These are phyloP conservation scores for Stercorarius parasiticus DNA, from an alignment of 2,113 vertebrate species.

Conservation along the genomic window DNA sequence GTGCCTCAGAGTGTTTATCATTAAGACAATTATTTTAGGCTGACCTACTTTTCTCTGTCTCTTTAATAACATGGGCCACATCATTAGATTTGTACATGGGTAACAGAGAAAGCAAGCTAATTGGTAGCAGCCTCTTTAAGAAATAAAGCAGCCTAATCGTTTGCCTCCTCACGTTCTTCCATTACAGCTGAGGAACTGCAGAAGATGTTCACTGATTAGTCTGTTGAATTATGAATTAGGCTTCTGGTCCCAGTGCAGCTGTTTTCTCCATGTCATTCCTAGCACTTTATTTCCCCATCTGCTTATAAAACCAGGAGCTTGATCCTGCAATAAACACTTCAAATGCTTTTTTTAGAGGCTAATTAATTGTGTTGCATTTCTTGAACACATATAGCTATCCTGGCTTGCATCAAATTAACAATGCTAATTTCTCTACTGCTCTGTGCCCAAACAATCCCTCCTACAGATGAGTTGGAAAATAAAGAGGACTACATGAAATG, in stretches of 20 bases:
- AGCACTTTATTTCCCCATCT: slow-evolving; percentile 81
- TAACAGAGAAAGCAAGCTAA: slow-evolving; percentile 39
- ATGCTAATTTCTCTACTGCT: slow-evolving; percentile 45
- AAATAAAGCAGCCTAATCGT: slow-evolving; percentile 62
- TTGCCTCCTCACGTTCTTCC: slow-evolving; percentile 77
- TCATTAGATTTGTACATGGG: slow-evolving; percentile 41
- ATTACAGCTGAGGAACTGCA: slow-evolving; percentile 62
- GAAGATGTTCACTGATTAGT: slow-evolving; percentile 83
- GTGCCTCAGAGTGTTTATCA: slow-evolving; percentile 33
- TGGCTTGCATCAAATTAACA: slow-evolving; percentile 70
- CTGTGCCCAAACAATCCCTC: background rate
- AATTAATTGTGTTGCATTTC: slow-evolving; percentile 83
- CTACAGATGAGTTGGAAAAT: background rate
- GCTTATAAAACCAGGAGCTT: slow-evolving; percentile 79
- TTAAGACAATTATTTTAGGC: slow-evolving; percentile 54
- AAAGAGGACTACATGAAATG: background rate
- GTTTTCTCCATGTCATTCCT: slow-evolving; percentile 79
- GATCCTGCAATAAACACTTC: slow-evolving; percentile 83
- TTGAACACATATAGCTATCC: slow-evolving; percentile 45
- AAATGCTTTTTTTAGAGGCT: slow-evolving; percentile 72
- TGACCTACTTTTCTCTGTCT: slow-evolving; percentile 62
- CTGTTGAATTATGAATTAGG: slow-evolving; percentile 84
- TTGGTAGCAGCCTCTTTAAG: slow-evolving; percentile 62
- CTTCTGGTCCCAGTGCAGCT: slow-evolving; percentile 78
- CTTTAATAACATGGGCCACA: slow-evolving; percentile 22